These are phyloP conservation scores for Phorcus lineatus DNA, from an alignment of 2,888 invertebrate species.

Conservation along the genomic window DNA sequence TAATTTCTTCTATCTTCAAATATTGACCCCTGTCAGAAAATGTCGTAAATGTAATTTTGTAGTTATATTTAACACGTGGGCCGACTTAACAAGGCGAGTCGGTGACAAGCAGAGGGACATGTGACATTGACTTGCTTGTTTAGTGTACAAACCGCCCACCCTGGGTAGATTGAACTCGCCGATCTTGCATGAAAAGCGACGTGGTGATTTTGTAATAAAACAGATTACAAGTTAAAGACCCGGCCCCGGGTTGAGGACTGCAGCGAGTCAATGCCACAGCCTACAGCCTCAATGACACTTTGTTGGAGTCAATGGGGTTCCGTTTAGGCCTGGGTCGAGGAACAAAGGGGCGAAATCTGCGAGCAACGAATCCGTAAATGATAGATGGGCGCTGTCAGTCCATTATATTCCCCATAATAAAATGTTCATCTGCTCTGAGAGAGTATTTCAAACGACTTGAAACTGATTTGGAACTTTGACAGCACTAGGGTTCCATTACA, in stretches of 20 bases:
- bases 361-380: conserved; percentile 25
- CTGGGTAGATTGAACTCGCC: background rate
- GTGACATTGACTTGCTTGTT: background rate
- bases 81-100: background rate
- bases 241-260: background rate
- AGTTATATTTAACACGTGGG: conserved; percentile 16
- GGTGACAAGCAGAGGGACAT: background rate
- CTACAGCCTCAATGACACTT: background rate
- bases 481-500: background rate
- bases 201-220: conserved; percentile 20
- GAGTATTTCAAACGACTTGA: conserved; percentile 26
- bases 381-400: conserved; percentile 28
- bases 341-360: background rate
- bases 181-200: conserved; percentile 4
- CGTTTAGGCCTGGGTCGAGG: background rate
- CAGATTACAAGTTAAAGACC: conserved; percentile 22
- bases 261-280: background rate
- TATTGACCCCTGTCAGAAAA: conserved; percentile 7
- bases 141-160: conserved; percentile 6
- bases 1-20: conserved; percentile 7
- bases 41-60: conserved; percentile 11
- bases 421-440: conserved; percentile 25
- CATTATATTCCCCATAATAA: conserved; percentile 17
- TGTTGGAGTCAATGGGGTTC: background rate
- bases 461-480: conserved; percentile 17